These are phyloP conservation scores for Cyclopterus lumpus DNA, from an alignment of 2,797 vertebrate species.

Conservation along the genomic window DNA sequence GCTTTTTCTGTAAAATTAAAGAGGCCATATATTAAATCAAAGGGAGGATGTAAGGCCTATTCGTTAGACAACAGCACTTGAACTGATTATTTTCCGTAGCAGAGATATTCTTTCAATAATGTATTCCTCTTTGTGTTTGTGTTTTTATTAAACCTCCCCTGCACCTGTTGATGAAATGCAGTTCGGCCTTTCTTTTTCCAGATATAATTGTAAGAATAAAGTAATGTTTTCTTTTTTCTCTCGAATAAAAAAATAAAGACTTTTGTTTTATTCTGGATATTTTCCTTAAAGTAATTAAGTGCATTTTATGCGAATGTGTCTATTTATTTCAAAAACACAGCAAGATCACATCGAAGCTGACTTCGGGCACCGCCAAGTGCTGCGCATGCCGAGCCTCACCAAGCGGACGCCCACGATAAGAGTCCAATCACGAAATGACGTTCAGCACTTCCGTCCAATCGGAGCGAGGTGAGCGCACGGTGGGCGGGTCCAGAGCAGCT, in stretches of 20 bases:
- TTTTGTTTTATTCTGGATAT: background rate
- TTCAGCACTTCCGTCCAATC: slow-evolving; percentile 67
- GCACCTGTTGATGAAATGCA: background rate
- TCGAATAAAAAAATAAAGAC: background rate
- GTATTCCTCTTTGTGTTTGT: background rate
- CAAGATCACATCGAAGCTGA: slow-evolving; percentile 65
- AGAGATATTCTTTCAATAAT: slow-evolving; percentile 9
- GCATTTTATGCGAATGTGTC: slow-evolving; percentile 51
- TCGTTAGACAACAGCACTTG: slow-evolving; percentile 10
- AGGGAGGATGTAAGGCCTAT: slow-evolving; percentile 4
- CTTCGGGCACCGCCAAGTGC: slow-evolving; percentile 40
- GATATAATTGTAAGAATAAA: background rate
- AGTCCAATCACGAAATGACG: slow-evolving; percentile 65
- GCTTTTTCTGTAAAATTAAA: background rate
- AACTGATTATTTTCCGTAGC: slow-evolving; percentile 4
- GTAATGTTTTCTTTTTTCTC: background rate
- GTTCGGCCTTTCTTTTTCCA: background rate
- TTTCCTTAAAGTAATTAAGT: background rate
- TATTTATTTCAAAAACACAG: slow-evolving; percentile 71
- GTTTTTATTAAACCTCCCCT: background rate
- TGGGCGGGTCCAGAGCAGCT: slow-evolving; percentile 73
- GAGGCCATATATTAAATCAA: background rate
- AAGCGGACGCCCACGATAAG: slow-evolving; percentile 59
- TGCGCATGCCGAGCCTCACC: slow-evolving; percentile 37
- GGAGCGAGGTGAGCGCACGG: slow-evolving; percentile 10